Percentiles rank a stretch among this genome's conserved stretches.
phyloP scores from a whole-genome alignment of 2,888 invertebrate genomes.

The Brachypalpus laphriformis region DNA sequence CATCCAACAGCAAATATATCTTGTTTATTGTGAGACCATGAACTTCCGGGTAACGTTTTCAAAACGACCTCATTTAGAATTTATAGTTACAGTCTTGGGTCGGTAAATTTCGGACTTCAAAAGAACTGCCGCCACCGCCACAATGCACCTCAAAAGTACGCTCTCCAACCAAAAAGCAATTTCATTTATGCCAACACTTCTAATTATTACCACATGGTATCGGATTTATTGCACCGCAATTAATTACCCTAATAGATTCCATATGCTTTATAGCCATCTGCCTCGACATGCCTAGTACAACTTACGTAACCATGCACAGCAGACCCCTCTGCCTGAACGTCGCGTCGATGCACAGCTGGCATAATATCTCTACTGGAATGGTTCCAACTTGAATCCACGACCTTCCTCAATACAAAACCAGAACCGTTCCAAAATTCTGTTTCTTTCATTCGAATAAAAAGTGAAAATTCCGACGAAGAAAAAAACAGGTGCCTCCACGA shows the following conservation, averaged over 20 bases:
- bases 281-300: slow-evolving; percentile 42
- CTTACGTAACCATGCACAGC: slow-evolving; percentile 32
- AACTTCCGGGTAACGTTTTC: no score
- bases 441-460: slow-evolving; percentile 35
- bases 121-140: no score
- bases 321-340: slow-evolving; percentile 2
- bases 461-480: background rate
- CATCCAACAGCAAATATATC: no score
- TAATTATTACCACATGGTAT: slow-evolving; percentile 55
- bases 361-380: slow-evolving; percentile 45
- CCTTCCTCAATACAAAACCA: slow-evolving; percentile 59
- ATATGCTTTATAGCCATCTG: slow-evolving; percentile 64
- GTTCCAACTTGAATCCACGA: slow-evolving; percentile 66
- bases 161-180: no score
- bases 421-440: slow-evolving; percentile 46
- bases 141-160: no score
- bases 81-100: no score
- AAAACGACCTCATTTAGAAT: no score
- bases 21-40: no score
- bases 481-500: slow-evolving; percentile 6
- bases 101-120: no score
- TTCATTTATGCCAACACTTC: no score
- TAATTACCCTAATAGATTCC: slow-evolving; percentile 60
- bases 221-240: slow-evolving; percentile 66
- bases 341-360: slow-evolving; percentile 32